These are phyloP conservation scores for mouse (Mus musculus) DNA, from an alignment of 2,113 vertebrate species.

Conservation along the genomic window DNA sequence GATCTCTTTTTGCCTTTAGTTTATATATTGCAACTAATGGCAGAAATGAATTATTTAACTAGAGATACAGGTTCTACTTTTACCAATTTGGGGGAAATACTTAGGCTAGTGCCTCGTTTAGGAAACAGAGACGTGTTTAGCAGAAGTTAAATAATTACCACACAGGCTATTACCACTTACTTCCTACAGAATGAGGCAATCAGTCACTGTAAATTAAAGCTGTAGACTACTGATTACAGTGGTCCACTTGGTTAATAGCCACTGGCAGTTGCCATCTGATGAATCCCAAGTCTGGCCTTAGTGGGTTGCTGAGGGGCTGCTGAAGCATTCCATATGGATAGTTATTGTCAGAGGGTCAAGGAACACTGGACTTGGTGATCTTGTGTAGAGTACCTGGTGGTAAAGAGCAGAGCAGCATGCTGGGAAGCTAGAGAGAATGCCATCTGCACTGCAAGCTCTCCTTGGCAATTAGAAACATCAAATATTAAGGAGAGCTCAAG, in stretches of 20 bases:
- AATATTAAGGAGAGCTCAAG: neutral
- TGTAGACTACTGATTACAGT: neutral
- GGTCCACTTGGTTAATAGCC: slow-evolving; percentile 29
- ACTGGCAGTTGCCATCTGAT: neutral
- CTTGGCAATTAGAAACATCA: neutral
- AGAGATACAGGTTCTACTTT: neutral
- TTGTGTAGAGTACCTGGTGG: neutral
- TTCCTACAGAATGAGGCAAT: slow-evolving; percentile 18
- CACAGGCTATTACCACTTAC: slow-evolving; percentile 30
- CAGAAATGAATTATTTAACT: neutral
- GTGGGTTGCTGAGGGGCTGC: neutral
- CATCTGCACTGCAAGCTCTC: neutral
- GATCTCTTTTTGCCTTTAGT: neutral
- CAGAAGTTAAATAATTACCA: slow-evolving; percentile 37
- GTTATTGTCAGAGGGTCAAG: neutral
- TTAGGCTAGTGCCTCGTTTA: neutral
- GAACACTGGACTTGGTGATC: neutral
- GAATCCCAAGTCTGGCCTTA: neutral
- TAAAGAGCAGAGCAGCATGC: neutral
- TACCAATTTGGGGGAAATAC: neutral
- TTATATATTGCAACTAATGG: neutral
- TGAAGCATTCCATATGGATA: neutral
- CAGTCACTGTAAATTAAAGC: slow-evolving; percentile 53
- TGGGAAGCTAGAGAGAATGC: neutral
- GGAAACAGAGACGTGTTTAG: slow-evolving; percentile 31